Percentiles rank a stretch among this genome's conserved stretches.
Evolutionary conservation across 2,797 vertebrate genomes (phyloP).

Genomic region (Pseudomugil gertrudae): DNA sequence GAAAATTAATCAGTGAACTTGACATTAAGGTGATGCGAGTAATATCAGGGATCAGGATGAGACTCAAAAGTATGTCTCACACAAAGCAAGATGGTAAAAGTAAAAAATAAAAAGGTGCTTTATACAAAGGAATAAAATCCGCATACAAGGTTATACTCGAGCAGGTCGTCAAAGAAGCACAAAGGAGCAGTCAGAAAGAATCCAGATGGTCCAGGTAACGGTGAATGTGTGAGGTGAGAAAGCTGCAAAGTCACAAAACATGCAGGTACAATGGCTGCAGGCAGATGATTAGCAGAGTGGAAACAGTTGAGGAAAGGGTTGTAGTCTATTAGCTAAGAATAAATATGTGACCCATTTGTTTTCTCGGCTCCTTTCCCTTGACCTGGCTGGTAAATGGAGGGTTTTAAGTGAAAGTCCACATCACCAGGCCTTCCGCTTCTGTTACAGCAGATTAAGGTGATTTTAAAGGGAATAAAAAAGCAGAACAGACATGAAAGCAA

Average conservation of each 20-base stretch:
- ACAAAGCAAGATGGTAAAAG: neutral
- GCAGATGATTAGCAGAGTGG: neutral
- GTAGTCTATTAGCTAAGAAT: neutral
- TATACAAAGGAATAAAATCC: neutral
- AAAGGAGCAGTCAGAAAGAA: neutral
- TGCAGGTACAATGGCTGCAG: neutral
- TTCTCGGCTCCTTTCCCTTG: neutral
- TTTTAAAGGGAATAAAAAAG: neutral
- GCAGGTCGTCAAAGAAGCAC: neutral
- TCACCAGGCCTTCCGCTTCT: neutral
- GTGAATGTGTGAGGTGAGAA: neutral
- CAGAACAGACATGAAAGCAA: neutral
- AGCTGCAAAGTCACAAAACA: neutral
- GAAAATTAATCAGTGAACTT: neutral
- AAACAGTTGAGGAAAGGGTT: neutral
- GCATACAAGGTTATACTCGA: neutral
- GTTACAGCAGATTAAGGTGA: neutral
- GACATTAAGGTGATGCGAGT: neutral
- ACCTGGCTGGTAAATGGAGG: neutral
- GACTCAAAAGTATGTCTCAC: neutral
- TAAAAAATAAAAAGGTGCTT: neutral
- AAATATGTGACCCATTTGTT: neutral
- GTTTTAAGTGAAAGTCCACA: neutral
- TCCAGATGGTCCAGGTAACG: neutral
- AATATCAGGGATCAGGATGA: neutral